phyloP scores from a whole-genome alignment of 2,113 vertebrate species.

The Pelobates fuscus region DNA sequence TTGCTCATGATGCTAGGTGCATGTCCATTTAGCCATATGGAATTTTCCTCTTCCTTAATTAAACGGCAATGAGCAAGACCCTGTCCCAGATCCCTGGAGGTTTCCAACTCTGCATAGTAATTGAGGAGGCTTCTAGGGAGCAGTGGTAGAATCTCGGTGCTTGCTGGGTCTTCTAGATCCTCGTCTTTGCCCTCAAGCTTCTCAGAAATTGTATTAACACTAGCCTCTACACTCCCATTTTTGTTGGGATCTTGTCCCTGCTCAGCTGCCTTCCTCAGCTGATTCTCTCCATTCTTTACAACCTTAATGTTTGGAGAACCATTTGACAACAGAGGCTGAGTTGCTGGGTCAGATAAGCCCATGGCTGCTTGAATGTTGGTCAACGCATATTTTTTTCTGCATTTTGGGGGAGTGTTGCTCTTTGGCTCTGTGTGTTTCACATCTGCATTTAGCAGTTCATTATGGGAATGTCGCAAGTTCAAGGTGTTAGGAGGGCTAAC shows the following conservation, averaged over 20 bases:
- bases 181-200: conserved; percentile 85
- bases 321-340: conserved; percentile 73
- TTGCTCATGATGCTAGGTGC: conserved; percentile 58
- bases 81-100: conserved; percentile 68
- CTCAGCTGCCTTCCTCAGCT: conserved; percentile 89
- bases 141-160: conserved; percentile 65
- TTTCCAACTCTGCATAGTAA: conserved; percentile 84
- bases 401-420: conserved; percentile 84
- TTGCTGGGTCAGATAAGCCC: conserved; percentile 82
- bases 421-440: conserved; percentile 81
- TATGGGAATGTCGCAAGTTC: conserved; percentile 90
- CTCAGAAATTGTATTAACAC: conserved; percentile 73
- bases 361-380: conserved; percentile 88
- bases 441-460: conserved; percentile 87
- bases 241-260: conserved; percentile 82
- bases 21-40: conserved; percentile 62
- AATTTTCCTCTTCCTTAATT: conserved; percentile 65
- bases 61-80: conserved; percentile 58
- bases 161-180: conserved; percentile 60
- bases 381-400: conserved; percentile 86
- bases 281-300: conserved; percentile 96
- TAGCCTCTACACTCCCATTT: conserved; percentile 69
- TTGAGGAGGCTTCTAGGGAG: conserved; percentile 87
- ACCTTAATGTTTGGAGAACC: conserved; percentile 89
- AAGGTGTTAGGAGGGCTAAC: conserved; percentile 86